These are phyloP conservation scores for Pyrocephalus nanus DNA, from an alignment of 2,797 vertebrate species.

Conservation along the genomic window DNA sequence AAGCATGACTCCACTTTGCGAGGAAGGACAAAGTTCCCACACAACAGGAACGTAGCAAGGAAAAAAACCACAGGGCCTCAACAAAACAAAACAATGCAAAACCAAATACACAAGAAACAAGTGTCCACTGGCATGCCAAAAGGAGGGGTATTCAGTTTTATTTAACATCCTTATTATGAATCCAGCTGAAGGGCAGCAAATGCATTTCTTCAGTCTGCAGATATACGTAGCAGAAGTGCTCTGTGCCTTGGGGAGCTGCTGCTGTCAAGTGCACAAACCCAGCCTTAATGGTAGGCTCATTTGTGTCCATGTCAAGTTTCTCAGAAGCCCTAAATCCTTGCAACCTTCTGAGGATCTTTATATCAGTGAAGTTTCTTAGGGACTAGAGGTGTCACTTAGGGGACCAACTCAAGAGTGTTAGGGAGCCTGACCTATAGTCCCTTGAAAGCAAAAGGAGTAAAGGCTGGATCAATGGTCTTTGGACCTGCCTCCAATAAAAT, in stretches of 20 bases:
- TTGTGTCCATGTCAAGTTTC: neutral
- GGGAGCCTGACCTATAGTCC: neutral
- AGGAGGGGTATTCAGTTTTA: neutral
- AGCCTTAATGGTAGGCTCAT: neutral
- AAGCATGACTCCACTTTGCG: neutral
- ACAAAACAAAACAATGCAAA: neutral
- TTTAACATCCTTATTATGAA: neutral
- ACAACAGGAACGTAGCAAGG: neutral
- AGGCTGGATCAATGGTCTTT: neutral
- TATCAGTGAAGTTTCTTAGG: neutral
- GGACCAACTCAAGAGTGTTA: neutral
- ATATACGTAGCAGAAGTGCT: accelerated
- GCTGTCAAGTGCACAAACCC: neutral
- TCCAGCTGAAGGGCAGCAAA: neutral
- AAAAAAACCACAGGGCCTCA: neutral
- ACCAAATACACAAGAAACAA: neutral
- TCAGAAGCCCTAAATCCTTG: neutral
- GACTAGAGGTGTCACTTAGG: neutral
- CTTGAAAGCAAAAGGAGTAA: neutral
- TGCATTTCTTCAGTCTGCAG: neutral
- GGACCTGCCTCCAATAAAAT: neutral
- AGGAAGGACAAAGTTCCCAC: neutral
- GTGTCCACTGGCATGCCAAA: neutral
- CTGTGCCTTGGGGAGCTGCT: neutral
- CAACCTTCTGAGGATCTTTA: accelerated